A percentile compares a stretch with the other conserved stretches of the same genome.
Conservation (phyloP, 2,888 invertebrate genomes). For the Perithous albicinctus region DNA sequence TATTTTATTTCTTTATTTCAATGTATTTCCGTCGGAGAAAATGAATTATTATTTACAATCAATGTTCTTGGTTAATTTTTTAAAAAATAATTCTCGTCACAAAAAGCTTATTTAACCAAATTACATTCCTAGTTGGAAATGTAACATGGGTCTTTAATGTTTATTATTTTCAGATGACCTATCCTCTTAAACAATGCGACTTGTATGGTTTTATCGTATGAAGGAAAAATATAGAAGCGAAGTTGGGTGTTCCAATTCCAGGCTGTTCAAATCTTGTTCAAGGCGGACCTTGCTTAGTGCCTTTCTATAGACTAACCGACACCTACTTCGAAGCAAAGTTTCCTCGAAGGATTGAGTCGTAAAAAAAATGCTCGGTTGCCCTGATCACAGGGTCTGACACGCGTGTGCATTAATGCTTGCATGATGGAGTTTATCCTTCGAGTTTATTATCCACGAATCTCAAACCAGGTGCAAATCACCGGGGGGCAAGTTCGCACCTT, state of each 20-base stretch:
- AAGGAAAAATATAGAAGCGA: not conserved
- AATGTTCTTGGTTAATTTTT: not conserved
- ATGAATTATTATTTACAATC: not conserved
- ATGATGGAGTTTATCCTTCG: slow-evolving; percentile 10
- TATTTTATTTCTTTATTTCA: too few relatives aligned
- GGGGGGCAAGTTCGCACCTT: slow-evolving; percentile 60
- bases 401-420: slow-evolving; percentile 23
- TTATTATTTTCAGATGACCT: too few relatives aligned
- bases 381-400: slow-evolving; percentile 51
- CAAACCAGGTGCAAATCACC: slow-evolving; percentile 62
- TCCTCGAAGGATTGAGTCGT: slow-evolving; percentile 70
- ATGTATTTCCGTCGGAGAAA: too few relatives aligned
- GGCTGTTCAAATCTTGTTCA: not conserved
- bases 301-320: not conserved
- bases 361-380: slow-evolving; percentile 60
- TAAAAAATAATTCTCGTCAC: too few relatives aligned
- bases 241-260: not conserved
- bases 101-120: too few relatives aligned
- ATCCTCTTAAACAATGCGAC: not conserved
- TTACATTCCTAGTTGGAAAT: too few relatives aligned
- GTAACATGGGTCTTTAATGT: too few relatives aligned
- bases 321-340: not conserved
- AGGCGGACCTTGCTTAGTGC: not conserved
- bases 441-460: slow-evolving; percentile 18
- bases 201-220: not conserved